Evolutionary conservation across 2,888 invertebrate species (phyloP).

Genomic region (Leptopilina myrica): DNA sequence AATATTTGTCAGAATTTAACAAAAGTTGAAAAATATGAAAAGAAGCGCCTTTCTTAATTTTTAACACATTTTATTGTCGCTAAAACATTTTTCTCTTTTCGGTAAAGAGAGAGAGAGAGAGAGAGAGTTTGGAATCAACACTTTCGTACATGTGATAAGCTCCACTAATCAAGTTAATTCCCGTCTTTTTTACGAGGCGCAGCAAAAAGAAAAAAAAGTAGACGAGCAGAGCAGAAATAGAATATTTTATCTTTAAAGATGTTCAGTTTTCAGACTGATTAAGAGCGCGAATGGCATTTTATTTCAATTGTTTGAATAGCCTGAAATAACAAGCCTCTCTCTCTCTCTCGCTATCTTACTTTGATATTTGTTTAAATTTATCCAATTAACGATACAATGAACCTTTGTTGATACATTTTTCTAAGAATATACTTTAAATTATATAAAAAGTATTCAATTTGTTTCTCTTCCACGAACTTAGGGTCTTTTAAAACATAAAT

Average conservation of each 20-base stretch:
- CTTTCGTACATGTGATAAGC: slow-evolving; percentile 2
- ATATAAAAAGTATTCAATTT: not conserved
- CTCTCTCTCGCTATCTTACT: not conserved
- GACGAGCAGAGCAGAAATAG: not conserved
- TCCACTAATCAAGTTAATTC: slow-evolving; percentile 16
- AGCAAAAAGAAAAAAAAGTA: not conserved
- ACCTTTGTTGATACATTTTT: not conserved
- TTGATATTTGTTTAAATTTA: not conserved
- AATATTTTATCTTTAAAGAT: not conserved
- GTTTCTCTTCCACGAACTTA: no score
- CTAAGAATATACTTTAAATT: no score
- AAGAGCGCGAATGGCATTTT: not conserved
- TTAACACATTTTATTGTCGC: no score
- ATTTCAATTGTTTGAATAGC: slow-evolving; percentile 19
- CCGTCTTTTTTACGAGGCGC: not conserved
- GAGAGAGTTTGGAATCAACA: not conserved
- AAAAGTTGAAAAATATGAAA: no score
- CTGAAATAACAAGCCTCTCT: slow-evolving; percentile 9
- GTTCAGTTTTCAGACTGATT: not conserved
- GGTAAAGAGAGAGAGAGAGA: no score
- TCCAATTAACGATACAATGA: not conserved
- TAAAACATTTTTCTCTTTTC: no score
- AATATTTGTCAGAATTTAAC: no score
- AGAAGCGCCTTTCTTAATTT: no score
- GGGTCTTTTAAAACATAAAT: no score